Conservation (phyloP, 2,113 vertebrate genomes). For the Prietella phreatophila region DNA sequence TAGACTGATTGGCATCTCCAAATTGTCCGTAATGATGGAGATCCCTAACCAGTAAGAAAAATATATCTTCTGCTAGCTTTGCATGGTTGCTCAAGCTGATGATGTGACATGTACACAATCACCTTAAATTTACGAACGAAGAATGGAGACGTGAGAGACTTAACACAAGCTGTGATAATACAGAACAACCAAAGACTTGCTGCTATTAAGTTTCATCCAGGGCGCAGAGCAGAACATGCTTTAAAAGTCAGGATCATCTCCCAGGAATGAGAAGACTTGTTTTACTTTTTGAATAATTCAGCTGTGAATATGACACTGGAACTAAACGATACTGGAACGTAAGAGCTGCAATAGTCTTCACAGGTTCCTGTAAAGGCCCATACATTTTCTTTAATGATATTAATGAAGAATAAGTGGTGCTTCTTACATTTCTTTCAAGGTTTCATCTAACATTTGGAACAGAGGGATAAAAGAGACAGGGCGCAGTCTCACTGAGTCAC, state of each 20-base stretch:
- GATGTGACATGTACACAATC: background rate
- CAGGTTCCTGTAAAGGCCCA: background rate
- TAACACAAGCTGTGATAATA: background rate
- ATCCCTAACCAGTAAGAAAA: background rate
- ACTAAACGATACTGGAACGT: background rate
- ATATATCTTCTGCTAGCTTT: no score
- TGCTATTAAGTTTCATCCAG: background rate
- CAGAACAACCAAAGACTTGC: background rate
- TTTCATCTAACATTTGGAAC: background rate
- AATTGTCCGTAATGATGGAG: no score
- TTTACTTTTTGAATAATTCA: background rate
- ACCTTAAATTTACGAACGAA: background rate
- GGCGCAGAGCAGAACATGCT: background rate
- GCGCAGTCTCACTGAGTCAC: background rate
- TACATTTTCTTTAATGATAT: background rate
- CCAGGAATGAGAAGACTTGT: background rate
- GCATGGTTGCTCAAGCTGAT: background rate
- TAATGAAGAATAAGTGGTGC: background rate
- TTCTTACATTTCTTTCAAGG: constrained; percentile 11
- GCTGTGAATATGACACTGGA: background rate
- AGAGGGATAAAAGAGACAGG: background rate
- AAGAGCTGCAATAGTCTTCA: background rate
- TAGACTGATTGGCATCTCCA: no score
- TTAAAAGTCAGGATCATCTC: background rate
- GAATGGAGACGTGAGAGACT: background rate